phyloP scores from a whole-genome alignment of 2,888 invertebrate species.

The Cheilosia pagana region DNA sequence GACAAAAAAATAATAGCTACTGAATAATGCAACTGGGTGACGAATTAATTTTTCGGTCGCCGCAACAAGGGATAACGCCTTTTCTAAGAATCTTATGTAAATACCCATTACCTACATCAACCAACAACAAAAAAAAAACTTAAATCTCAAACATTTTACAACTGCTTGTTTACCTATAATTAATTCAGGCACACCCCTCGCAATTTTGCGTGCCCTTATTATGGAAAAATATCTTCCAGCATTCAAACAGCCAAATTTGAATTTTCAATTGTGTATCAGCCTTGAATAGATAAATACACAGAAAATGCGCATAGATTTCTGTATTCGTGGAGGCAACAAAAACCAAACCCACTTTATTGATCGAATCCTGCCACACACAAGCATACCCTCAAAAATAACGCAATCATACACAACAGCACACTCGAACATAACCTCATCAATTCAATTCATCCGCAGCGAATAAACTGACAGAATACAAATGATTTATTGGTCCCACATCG shows the following conservation, averaged over 20 bases:
- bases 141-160: neutral
- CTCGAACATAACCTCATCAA: constrained; percentile 26
- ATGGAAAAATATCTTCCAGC: constrained; percentile 14
- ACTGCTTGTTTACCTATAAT: constrained; percentile 13
- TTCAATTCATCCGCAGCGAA: constrained; percentile 21
- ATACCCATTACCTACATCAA: neutral
- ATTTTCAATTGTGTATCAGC: constrained; percentile 42
- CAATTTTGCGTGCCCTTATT: constrained; percentile 12
- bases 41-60: no score
- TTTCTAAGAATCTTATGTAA: neutral
- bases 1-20: no score
- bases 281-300: constrained; percentile 25
- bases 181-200: constrained; percentile 11
- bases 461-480: constrained; percentile 28
- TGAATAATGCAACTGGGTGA: no score
- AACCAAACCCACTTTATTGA: neutral
- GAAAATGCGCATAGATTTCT: constrained; percentile 32
- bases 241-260: constrained; percentile 18
- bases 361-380: constrained; percentile 5
- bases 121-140: neutral
- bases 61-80: no score
- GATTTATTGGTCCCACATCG: constrained; percentile 38
- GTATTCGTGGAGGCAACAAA: neutral
- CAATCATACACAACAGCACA: constrained; percentile 3
- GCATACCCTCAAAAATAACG: neutral